Base-by-base conservation (phyloP, 2,113 vertebrate genomes). In the Potamarius usumacintae region DNA sequence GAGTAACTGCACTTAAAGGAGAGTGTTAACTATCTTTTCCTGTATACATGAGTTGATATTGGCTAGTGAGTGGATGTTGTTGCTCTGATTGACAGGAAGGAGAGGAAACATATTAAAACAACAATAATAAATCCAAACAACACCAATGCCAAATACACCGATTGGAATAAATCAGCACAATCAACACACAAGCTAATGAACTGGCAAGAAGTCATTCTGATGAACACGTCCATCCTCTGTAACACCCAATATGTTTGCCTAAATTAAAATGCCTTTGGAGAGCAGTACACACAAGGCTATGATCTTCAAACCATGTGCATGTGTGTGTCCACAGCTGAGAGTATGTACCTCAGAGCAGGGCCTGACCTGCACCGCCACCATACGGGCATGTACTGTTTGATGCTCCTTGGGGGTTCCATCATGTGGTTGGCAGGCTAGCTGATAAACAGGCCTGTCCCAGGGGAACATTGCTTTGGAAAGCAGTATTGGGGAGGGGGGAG, bases 341-440 rank as follows among this genome's bases (percentile, higher is more conserved):
- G 76, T 22, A 7, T 79, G 82, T 25, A 34, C 71, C 63, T 71
- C 74, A 9, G 84, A 62, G 30, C 65, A 30, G 80, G 84, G 76
- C 78, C 76, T 89, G 83, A 84, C 86, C 81, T 72, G 30, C 82
- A 57, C 27, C 85, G 58, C 84, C 81, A 80, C 81, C 87, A 80
- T 85, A 83, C 87, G 92, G 89, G 92, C 90, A 91, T 93, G 91
- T 93, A 88, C 90, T 80, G 87, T 91, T 90, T 88, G 88, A 91
- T 93, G 92, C 87, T 86, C 86, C 74, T 90, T 81, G 88, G 89
- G 83, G 83, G 89, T 90, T 89, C 89, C 90, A 90, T 91, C 90
- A 91, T 91, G 87, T 91, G 90, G 85, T 87, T 90, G 87, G 90
- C 86, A 89, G 90, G 84, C 85, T 86, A 87, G 84, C 90, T 91